Percentiles rank a stretch among this genome's conserved stretches.
phyloP scores from a whole-genome alignment of 2,797 vertebrate species.

The Gila robusta region DNA sequence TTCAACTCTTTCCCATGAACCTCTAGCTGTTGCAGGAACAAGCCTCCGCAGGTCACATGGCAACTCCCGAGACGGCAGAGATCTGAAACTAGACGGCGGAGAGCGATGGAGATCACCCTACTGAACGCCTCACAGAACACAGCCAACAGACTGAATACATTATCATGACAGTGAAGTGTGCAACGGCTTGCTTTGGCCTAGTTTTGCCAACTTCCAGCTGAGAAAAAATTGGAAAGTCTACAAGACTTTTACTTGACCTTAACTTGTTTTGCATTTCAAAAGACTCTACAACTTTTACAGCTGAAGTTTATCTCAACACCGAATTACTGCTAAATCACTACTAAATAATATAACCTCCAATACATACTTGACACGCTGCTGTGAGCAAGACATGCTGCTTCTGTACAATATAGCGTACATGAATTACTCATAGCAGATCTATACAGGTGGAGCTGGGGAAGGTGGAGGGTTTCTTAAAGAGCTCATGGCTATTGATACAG shows the following conservation, averaged over 20 bases:
- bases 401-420: too few relatives aligned
- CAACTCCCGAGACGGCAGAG: neutral
- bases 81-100: slow-evolving; percentile 17
- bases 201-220: slow-evolving; percentile 19
- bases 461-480: too few relatives aligned
- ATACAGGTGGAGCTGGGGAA: too few relatives aligned
- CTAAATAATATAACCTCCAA: too few relatives aligned
- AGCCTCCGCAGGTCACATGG: slow-evolving; percentile 31
- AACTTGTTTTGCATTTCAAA: slow-evolving; percentile 6
- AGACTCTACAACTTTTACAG: neutral
- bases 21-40: slow-evolving; percentile 15
- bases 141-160: slow-evolving; percentile 32
- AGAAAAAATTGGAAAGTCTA: neutral
- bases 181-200: slow-evolving; percentile 12
- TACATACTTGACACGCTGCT: too few relatives aligned
- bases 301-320: neutral
- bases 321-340: neutral
- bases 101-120: neutral
- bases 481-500: too few relatives aligned
- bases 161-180: slow-evolving; percentile 27
- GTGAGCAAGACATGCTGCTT: too few relatives aligned
- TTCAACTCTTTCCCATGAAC: slow-evolving; percentile 14
- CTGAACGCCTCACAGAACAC: slow-evolving; percentile 20
- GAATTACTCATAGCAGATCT: too few relatives aligned
- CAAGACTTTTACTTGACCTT: neutral